Evolutionary conservation across 2,113 vertebrate species (phyloP).

Genomic region (Panthera tigris): DNA sequence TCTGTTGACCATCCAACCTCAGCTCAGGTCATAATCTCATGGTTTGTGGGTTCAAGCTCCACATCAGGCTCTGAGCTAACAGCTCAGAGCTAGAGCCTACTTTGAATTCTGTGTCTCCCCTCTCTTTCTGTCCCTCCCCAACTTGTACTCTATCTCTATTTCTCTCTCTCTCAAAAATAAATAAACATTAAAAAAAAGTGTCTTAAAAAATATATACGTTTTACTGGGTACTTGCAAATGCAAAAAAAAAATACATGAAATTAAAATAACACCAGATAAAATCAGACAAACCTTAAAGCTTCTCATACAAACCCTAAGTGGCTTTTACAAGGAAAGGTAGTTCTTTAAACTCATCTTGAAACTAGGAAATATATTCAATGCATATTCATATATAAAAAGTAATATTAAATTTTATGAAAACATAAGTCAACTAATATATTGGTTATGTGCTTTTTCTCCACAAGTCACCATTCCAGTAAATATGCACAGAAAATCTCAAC

Average conservation of each 20-base stretch:
- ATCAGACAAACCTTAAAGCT: conserved; percentile 43
- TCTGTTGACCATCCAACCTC: too few relatives aligned
- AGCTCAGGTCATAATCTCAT: too few relatives aligned
- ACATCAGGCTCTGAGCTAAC: too few relatives aligned
- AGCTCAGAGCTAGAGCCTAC: too few relatives aligned
- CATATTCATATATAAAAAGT: conserved; percentile 52
- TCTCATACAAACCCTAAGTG: conserved; percentile 59
- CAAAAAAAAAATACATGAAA: conserved; percentile 32
- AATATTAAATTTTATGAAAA: conserved; percentile 69
- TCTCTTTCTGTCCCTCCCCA: too few relatives aligned
- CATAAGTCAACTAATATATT: conserved; percentile 57
- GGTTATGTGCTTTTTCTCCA: background rate
- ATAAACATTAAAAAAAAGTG: too few relatives aligned
- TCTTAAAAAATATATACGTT: background rate
- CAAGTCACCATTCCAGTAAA: conserved; percentile 26
- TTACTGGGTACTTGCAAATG: conserved; percentile 35
- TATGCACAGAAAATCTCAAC: conserved; percentile 19
- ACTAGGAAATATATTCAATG: conserved; percentile 55
- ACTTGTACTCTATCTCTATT: too few relatives aligned
- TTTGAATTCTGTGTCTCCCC: too few relatives aligned
- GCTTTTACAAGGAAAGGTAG: conserved; percentile 55
- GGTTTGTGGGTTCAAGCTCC: too few relatives aligned
- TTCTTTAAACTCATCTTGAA: conserved; percentile 55
- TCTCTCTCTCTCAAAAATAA: too few relatives aligned
- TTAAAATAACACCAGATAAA: conserved; percentile 58